These are phyloP conservation scores for Coenonympha arcania DNA, from an alignment of 2,888 invertebrate species.

Conservation along the genomic window DNA sequence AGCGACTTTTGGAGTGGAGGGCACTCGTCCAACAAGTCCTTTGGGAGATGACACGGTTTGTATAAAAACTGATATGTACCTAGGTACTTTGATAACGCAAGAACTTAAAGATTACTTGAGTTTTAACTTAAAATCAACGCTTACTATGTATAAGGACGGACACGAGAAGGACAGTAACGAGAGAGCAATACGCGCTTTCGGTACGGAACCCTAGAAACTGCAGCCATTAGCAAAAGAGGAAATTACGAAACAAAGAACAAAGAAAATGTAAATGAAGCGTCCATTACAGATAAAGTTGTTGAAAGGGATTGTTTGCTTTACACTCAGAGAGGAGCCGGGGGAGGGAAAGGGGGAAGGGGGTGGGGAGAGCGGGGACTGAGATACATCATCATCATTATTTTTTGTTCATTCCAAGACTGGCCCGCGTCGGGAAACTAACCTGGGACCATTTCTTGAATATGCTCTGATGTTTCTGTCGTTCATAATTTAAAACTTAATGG, in stretches of 20 bases:
- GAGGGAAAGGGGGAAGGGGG: not conserved
- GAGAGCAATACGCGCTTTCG: no score
- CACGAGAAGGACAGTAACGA: no score
- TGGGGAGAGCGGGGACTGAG: no score
- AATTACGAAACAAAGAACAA: not conserved
- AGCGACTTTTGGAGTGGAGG: not conserved
- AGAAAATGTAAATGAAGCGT: constrained; percentile 2
- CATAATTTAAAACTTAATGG: no score
- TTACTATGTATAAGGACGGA: no score
- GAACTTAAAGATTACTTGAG: not conserved
- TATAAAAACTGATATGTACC: not conserved
- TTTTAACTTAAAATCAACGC: no score
- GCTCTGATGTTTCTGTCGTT: no score
- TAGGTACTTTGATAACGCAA: not conserved
- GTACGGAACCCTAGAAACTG: no score
- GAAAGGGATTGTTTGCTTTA: not conserved
- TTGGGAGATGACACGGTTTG: constrained; percentile 1
- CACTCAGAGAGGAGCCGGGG: not conserved
- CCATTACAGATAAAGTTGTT: not conserved
- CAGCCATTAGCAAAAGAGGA: not conserved
- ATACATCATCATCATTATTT: no score
- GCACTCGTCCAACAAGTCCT: not conserved
- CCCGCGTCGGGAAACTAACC: no score
- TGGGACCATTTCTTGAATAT: no score
- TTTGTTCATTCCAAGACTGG: no score